phyloP scores from a whole-genome alignment of 2,888 invertebrate species.

The Onchidella celtica region DNA sequence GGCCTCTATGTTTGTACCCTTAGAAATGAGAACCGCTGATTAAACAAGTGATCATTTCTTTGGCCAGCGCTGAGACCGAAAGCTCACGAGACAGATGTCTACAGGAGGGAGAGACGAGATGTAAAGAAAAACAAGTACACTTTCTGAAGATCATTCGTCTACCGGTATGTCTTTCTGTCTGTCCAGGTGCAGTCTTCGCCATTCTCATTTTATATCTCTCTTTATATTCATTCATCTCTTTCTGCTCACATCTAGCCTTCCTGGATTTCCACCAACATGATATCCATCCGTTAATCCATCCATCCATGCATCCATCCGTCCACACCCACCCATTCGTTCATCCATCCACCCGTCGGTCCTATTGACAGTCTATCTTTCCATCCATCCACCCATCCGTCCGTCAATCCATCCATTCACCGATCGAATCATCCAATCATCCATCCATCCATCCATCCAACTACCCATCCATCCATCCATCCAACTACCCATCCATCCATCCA shows the following conservation, averaged over 20 bases:
- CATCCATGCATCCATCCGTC: neutral
- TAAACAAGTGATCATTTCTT: too few relatives aligned
- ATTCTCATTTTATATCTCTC: neutral
- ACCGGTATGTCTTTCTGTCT: constrained; percentile 4
- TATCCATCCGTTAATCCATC: neutral
- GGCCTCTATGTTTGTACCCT: too few relatives aligned
- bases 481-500: neutral
- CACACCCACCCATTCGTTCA: neutral
- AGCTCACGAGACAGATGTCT: constrained; percentile 19
- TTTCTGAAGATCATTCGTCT: constrained; percentile 23
- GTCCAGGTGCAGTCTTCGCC: neutral
- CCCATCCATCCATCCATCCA: neutral
- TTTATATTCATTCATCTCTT: neutral
- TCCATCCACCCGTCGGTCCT: too few relatives aligned
- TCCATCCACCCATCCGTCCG: neutral
- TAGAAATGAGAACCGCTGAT: too few relatives aligned
- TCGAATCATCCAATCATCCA: too few relatives aligned
- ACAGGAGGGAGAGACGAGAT: constrained; percentile 16
- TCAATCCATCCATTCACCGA: neutral
- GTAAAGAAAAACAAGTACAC: constrained; percentile 17
- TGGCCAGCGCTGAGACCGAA: too few relatives aligned
- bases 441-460: neutral
- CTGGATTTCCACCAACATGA: too few relatives aligned
- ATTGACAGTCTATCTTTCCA: neutral
- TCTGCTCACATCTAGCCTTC: neutral